phyloP scores from a whole-genome alignment of 1,140 invertebrate genomes.

The Neodiprion pinetum region DNA sequence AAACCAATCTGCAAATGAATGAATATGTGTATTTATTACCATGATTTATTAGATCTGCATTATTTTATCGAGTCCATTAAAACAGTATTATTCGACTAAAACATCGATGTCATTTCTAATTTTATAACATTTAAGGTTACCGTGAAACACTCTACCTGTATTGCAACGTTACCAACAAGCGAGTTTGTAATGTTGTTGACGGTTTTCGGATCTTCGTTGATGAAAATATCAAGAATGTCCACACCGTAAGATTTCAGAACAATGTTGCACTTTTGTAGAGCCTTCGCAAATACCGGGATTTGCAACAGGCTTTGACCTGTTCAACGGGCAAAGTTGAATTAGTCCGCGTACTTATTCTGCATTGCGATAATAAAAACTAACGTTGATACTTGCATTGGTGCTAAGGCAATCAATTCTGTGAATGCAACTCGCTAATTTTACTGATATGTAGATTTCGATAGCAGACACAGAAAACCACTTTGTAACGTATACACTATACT shows the following conservation, averaged over 20 bases:
- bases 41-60: too few species aligned
- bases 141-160: conserved; percentile 67
- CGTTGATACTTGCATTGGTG: too few species aligned
- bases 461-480: too few species aligned
- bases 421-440: too few species aligned
- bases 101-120: not conserved
- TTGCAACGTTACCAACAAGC: conserved; percentile 75
- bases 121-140: conserved; percentile 52
- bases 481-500: too few species aligned
- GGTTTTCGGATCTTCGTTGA: conserved; percentile 60
- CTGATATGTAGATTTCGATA: too few species aligned
- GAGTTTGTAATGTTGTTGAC: conserved; percentile 66
- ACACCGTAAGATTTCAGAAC: conserved; percentile 63
- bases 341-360: too few species aligned
- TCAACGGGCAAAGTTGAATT: too few species aligned
- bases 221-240: conserved; percentile 67
- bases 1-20: conserved; percentile 71
- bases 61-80: too few species aligned
- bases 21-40: not conserved
- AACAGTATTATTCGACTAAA: too few species aligned
- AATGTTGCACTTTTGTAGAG: conserved; percentile 70
- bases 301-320: conserved; percentile 73
- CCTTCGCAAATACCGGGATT: conserved; percentile 74
- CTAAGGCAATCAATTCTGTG: too few species aligned
- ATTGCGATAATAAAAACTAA: too few species aligned